These are phyloP conservation scores for Macrophya alboannulata DNA, from an alignment of 2,888 invertebrate species.

Conservation along the genomic window DNA sequence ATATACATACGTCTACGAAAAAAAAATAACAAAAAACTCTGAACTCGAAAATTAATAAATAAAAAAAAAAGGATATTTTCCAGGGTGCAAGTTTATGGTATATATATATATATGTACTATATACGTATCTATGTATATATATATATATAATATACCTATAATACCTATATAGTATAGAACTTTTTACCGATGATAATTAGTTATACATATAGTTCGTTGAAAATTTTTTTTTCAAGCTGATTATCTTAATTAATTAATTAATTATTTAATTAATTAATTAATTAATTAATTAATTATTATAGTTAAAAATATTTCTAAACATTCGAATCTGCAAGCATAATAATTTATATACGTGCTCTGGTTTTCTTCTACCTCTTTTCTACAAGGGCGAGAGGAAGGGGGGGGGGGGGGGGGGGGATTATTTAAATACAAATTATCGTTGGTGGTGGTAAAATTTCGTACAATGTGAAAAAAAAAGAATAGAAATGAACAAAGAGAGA, in stretches of 20 bases:
- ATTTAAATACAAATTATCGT: neutral
- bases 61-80: neutral
- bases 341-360: too few relatives aligned
- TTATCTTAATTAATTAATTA: neutral
- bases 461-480: too few relatives aligned
- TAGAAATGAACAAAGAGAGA: neutral
- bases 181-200: neutral
- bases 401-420: neutral
- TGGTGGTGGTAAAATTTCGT: too few relatives aligned
- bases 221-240: neutral
- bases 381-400: neutral
- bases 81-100: too few relatives aligned
- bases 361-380: neutral
- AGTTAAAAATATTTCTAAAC: neutral
- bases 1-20: neutral
- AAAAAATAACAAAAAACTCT: neutral
- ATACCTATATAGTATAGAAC: neutral
- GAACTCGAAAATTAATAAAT: neutral
- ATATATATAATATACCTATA: too few relatives aligned
- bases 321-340: too few relatives aligned
- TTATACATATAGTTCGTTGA: conserved; percentile 11
- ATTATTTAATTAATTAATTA: neutral
- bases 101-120: too few relatives aligned
- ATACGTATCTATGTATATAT: too few relatives aligned
- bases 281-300: neutral